phyloP scores from a whole-genome alignment of 2,888 invertebrate genomes.

The Entomobrya proxima region DNA sequence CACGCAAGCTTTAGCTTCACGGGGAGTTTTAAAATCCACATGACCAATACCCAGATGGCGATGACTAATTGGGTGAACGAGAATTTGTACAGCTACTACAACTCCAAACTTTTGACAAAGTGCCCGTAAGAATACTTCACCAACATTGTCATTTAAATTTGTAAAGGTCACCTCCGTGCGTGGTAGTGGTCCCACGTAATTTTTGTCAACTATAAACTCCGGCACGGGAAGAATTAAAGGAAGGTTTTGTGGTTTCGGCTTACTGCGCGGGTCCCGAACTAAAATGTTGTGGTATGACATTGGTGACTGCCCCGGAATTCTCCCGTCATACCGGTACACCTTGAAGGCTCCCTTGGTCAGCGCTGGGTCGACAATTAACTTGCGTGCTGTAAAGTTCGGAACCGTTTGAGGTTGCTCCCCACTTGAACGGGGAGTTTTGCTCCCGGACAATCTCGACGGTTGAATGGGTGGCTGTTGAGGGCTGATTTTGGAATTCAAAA shows the following conservation, averaged over 20 bases:
- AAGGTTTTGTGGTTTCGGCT: conserved; percentile 83
- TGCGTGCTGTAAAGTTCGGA: too few species aligned
- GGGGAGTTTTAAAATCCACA: conserved; percentile 91
- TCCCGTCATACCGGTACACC: conserved; percentile 94
- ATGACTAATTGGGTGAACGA: conserved; percentile 93
- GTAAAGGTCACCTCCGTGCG: conserved; percentile 95
- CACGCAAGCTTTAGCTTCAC: conserved; percentile 89
- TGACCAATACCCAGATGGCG: conserved; percentile 96
- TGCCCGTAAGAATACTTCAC: conserved; percentile 91
- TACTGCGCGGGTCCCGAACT: conserved; percentile 92
- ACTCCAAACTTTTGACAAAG: conserved; percentile 90
- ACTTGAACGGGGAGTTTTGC: too few species aligned
- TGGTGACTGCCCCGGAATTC: conserved; percentile 89
- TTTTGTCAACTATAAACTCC: conserved; percentile 91
- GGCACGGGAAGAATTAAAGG: conserved; percentile 93
- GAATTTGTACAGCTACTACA: conserved; percentile 92
- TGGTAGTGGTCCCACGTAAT: conserved; percentile 96
- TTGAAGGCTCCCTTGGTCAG: conserved; percentile 90
- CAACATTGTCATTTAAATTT: conserved; percentile 98
- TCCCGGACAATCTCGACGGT: too few species aligned
- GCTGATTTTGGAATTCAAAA: too few species aligned
- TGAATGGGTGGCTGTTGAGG: too few species aligned
- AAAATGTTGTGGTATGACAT: conserved; percentile 88
- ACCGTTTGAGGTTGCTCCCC: too few species aligned
- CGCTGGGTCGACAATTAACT: conserved; percentile 92